Evolutionary conservation across 1,140 invertebrate genomes (phyloP).

Genomic region (Euura lappo): DNA sequence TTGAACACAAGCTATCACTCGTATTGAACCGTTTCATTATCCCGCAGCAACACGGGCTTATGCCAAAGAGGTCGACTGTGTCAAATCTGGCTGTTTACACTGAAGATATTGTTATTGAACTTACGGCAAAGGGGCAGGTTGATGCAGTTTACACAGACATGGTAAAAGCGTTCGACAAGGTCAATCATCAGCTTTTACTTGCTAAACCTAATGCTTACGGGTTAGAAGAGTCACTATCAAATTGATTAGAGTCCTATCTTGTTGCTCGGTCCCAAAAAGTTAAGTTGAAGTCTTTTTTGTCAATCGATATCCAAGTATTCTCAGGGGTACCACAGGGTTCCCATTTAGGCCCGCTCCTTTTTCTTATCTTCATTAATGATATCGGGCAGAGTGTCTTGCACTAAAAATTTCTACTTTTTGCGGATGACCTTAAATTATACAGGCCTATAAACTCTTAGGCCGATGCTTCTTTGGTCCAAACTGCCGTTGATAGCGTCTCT

Average conservation of each 20-base stretch:
- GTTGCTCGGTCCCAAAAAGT: slow-evolving; percentile 20
- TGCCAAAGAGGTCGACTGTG: background rate
- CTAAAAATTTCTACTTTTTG: background rate
- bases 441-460: background rate
- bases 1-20: background rate
- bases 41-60: background rate
- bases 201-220: slow-evolving; percentile 28
- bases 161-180: slow-evolving; percentile 40
- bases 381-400: background rate
- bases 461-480: background rate
- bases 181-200: slow-evolving; percentile 30
- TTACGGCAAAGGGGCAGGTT: background rate
- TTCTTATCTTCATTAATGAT: no score
- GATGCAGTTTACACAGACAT: slow-evolving; percentile 34
- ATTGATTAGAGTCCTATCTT: slow-evolving; percentile 26
- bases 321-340: no score
- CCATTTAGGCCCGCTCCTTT: no score
- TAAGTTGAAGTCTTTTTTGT: background rate
- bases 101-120: background rate
- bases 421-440: background rate
- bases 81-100: background rate
- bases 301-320: background rate
- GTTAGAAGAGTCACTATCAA: slow-evolving; percentile 27
- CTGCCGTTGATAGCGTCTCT: slow-evolving; percentile 1
- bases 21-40: background rate